Evolutionary conservation across 2,888 invertebrate species (phyloP).

Genomic region (Ichneumoninae sp.): DNA sequence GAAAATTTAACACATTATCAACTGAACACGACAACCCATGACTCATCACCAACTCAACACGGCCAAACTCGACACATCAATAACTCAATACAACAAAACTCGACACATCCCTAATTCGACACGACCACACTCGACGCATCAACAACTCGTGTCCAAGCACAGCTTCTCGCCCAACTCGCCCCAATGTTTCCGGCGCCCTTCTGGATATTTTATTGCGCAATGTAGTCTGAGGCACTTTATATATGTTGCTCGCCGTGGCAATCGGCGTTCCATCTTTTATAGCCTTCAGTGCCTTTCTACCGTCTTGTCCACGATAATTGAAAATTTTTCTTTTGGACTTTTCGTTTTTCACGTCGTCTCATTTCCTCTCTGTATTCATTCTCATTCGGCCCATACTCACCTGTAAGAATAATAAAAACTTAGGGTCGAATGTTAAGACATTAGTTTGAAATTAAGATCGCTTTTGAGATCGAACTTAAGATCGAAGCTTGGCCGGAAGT

Average conservation of each 20-base stretch:
- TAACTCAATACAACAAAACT: too few relatives aligned
- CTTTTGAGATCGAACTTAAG: too few relatives aligned
- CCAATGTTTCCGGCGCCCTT: slow-evolving; percentile 47
- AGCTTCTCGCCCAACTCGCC: slow-evolving; percentile 56
- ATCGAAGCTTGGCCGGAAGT: too few relatives aligned
- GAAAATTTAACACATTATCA: too few relatives aligned
- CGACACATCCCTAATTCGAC: too few relatives aligned
- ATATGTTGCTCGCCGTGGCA: slow-evolving; percentile 26
- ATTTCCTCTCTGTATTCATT: slow-evolving; percentile 16
- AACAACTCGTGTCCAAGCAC: background rate
- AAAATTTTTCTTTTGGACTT: slow-evolving; percentile 43
- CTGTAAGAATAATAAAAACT: slow-evolving; percentile 27
- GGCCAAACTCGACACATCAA: too few relatives aligned
- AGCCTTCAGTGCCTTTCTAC: slow-evolving; percentile 30
- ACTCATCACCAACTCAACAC: too few relatives aligned
- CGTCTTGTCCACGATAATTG: slow-evolving; percentile 28
- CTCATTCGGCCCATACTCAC: slow-evolving; percentile 19
- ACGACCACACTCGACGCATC: too few relatives aligned
- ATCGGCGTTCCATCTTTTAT: background rate
- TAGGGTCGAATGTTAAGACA: too few relatives aligned
- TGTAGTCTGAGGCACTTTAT: slow-evolving; percentile 62
- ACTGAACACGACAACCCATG: too few relatives aligned
- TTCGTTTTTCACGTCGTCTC: slow-evolving; percentile 6
- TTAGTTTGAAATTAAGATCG: too few relatives aligned
- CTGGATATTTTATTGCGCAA: slow-evolving; percentile 57